These are phyloP conservation scores for Teinopalpus imperialis DNA, from an alignment of 2,888 invertebrate species.

Conservation along the genomic window DNA sequence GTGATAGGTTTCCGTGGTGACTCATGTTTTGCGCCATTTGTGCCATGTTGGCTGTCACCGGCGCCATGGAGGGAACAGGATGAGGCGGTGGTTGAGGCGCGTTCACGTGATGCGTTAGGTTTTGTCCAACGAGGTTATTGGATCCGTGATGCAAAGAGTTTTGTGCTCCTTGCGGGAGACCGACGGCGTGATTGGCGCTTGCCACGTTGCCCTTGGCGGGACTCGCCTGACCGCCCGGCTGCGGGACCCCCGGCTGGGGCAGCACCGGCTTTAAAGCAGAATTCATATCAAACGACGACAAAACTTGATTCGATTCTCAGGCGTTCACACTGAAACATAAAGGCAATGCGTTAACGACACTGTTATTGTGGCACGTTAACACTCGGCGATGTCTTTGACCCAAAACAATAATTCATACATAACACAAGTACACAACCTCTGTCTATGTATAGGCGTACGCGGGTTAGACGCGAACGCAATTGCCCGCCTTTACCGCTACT, in stretches of 20 bases:
- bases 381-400: constrained; percentile 72
- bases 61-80: constrained; percentile 74
- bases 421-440: constrained; percentile 49
- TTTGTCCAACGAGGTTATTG: constrained; percentile 65
- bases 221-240: constrained; percentile 69
- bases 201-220: constrained; percentile 73
- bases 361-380: constrained; percentile 58
- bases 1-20: constrained; percentile 76
- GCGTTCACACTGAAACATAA: constrained; percentile 59
- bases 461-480: constrained; percentile 62
- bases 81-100: constrained; percentile 55
- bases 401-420: constrained; percentile 75
- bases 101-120: constrained; percentile 62
- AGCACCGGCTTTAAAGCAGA: constrained; percentile 83
- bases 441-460: constrained; percentile 58
- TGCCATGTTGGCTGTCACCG: constrained; percentile 76
- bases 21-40: constrained; percentile 80
- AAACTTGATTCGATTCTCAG: constrained; percentile 30
- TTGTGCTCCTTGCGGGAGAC: constrained; percentile 66
- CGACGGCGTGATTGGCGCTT: constrained; percentile 65
- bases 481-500: constrained; percentile 46
- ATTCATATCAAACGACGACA: constrained; percentile 76
- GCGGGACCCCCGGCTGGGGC: constrained; percentile 73
- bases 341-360: constrained; percentile 52
- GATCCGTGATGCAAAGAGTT: constrained; percentile 59